phyloP scores from a whole-genome alignment of 2,113 vertebrate species.

The Rhinolophus sinicus region DNA sequence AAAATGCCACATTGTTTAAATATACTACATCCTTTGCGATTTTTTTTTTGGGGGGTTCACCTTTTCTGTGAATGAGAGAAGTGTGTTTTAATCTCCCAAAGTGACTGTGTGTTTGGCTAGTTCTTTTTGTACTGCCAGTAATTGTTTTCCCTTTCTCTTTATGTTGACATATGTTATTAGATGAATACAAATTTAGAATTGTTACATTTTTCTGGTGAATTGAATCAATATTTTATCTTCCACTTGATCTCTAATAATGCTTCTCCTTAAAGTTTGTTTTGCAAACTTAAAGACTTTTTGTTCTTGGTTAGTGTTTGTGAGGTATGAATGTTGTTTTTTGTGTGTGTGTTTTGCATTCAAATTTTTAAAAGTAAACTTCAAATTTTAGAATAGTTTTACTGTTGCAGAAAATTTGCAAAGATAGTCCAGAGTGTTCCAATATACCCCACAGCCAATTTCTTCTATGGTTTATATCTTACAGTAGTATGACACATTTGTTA shows the following conservation, averaged over 20 bases:
- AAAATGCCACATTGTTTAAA: not conserved
- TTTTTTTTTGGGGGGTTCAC: not conserved
- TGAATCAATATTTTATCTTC: not conserved
- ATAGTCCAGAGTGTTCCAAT: not conserved
- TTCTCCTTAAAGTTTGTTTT: not conserved
- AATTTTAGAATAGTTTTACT: not conserved
- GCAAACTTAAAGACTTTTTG: not conserved
- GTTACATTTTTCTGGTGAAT: not conserved
- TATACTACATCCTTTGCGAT: not conserved
- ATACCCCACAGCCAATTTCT: not conserved
- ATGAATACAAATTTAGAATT: not conserved
- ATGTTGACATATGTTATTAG: not conserved
- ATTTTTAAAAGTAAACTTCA: not conserved
- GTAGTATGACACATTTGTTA: not conserved
- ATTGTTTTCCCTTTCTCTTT: not conserved
- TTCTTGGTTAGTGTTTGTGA: not conserved
- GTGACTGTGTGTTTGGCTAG: not conserved
- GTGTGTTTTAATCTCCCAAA: not conserved
- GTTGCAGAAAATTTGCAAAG: not conserved
- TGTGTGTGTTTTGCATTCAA: not conserved
- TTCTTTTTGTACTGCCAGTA: not conserved
- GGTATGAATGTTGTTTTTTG: not conserved
- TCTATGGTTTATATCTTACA: not conserved
- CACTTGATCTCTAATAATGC: not conserved
- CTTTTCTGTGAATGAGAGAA: not conserved